Base-by-base conservation (phyloP, 92 coral and sea anemone genomes). In the Palythoa grandiflora region DNA sequence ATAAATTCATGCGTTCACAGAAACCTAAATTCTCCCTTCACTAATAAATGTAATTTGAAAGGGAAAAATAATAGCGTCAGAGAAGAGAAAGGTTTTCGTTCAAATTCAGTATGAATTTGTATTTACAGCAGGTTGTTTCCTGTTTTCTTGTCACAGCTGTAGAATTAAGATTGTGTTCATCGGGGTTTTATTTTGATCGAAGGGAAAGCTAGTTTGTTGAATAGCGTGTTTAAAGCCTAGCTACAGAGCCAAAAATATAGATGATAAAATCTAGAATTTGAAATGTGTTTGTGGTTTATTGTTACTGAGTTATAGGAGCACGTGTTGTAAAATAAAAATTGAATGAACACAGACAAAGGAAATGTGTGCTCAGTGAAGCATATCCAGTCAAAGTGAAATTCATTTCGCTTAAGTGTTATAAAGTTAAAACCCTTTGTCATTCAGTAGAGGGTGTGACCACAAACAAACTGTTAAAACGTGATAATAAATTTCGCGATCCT, bases 321-420 rank as follows among this genome's bases (percentile, higher is more conserved):
- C 86, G 86, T 81, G 86, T 68, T 44, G 44, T 35, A 10, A 14
- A 2, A 63, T n/a, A 16, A 70, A 65, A 63, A 81, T 81, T 79
- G 75, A 66, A 81, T 81, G 37, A 71, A 66, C 36, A 28, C 40
- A 21, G 57, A 80, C 85, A 80, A 80, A 17, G 15, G 73, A 57
- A 40, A 13, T 36, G 6, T n/a, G 17, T 81, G 75, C 47, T 11
- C n/a, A 38, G 11, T 39, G 75, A 81, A 66, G 86, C 86, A 61
- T 66, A 28, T 68, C 86, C 6, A 48, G 47, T 1, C 19, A 17
- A 21, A 40, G 20, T 80, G 50, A 10, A 15, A 65, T 15, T 14
- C 14, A 63, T 37, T 79, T 38, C 83, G 16, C 39, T n/a, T 28
- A 9, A 51, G 9, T n/a, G 38, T 12, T 65, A 50, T 2, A 15